Conservation (phyloP, 1,140 invertebrate species). For the Drosophila repletoides region DNA sequence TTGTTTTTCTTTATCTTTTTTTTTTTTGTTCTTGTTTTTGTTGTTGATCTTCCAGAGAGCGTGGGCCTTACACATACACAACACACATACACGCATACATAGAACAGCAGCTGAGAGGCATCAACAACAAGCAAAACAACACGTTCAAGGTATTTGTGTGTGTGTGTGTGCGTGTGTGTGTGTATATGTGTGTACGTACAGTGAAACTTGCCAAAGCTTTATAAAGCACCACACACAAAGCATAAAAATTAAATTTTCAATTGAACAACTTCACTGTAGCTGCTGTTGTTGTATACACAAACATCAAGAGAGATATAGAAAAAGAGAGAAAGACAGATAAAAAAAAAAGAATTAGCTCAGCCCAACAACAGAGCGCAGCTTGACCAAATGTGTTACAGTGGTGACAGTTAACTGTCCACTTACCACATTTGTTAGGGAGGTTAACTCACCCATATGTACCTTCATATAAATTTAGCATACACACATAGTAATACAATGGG, state of each 20-base stretch:
- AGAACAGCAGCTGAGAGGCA: slow-evolving; percentile 25
- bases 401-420: slow-evolving; percentile 17
- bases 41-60: slow-evolving; percentile 51
- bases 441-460: not conserved
- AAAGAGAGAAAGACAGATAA: not conserved
- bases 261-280: slow-evolving; percentile 28
- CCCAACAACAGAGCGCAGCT: slow-evolving; percentile 25
- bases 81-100: not conserved
- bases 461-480: not conserved
- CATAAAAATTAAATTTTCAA: slow-evolving; percentile 4
- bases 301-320: slow-evolving; percentile 7
- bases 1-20: not conserved
- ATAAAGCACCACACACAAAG: slow-evolving; percentile 13
- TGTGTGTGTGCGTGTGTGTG: slow-evolving; percentile 4
- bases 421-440: not conserved
- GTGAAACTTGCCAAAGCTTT: slow-evolving; percentile 28
- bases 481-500: too few relatives aligned
- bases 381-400: slow-evolving; percentile 39
- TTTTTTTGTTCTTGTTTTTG: slow-evolving; percentile 21
- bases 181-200: too few relatives aligned
- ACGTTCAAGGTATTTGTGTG: slow-evolving; percentile 2
- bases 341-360: slow-evolving; percentile 37
- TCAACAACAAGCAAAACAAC: slow-evolving; percentile 29
- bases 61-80: slow-evolving; percentile 25
- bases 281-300: not conserved